Evolutionary conservation across 1,140 invertebrate species (phyloP).

Genomic region (Tetraneura akinire): DNA sequence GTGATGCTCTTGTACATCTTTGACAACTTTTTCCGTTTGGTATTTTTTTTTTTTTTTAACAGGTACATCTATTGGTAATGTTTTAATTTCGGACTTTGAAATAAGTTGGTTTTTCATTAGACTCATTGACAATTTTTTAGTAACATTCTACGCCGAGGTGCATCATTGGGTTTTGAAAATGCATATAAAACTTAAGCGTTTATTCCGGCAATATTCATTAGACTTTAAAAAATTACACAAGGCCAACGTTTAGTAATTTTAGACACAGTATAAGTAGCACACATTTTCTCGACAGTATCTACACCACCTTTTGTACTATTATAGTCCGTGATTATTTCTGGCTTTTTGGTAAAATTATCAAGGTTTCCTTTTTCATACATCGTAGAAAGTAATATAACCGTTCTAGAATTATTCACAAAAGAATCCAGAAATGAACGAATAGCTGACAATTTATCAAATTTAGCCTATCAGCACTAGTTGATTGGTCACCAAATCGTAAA

Average conservation of each 20-base stretch:
- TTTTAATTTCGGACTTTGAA: conserved; percentile 8
- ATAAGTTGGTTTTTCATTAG: conserved; percentile 12
- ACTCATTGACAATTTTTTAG: conserved; percentile 13
- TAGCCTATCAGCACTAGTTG: background rate
- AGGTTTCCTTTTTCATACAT: no score
- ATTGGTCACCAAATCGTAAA: background rate
- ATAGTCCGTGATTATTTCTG: conserved; percentile 55
- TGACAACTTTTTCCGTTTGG: conserved; percentile 6
- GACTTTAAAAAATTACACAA: conserved; percentile 29
- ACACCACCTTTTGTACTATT: conserved; percentile 51
- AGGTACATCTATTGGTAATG: conserved; percentile 16
- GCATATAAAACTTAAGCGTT: conserved; percentile 39
- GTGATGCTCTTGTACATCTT: background rate
- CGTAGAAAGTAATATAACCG: no score
- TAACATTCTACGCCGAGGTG: conserved; percentile 3
- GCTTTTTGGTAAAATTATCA: conserved; percentile 39
- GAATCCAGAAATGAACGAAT: background rate
- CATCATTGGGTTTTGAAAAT: conserved; percentile 18
- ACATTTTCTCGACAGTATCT: conserved; percentile 35
- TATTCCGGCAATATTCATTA: conserved; percentile 48
- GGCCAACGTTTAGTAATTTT: conserved; percentile 53
- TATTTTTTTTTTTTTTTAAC: conserved; percentile 3
- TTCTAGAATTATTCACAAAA: background rate
- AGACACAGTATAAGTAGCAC: conserved; percentile 46
- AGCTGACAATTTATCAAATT: background rate